phyloP scores from a whole-genome alignment of 2,113 vertebrate species.

The Hemicordylus capensis region DNA sequence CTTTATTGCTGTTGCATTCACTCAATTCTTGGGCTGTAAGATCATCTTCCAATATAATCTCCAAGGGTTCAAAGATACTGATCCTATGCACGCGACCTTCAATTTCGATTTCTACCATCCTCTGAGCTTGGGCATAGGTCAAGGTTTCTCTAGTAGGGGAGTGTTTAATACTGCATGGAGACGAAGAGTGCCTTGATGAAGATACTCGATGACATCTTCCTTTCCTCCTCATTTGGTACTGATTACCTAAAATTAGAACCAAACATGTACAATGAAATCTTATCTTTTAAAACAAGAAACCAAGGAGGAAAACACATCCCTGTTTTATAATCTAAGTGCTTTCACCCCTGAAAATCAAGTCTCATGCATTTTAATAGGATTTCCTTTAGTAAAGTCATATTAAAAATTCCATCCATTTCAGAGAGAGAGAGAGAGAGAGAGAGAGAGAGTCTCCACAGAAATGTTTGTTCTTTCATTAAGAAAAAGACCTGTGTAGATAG shows the following conservation, averaged over 20 bases:
- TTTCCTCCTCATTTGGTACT: conserved; percentile 94
- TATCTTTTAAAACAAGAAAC: not conserved
- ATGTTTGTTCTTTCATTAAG: not conserved
- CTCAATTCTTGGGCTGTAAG: conserved; percentile 93
- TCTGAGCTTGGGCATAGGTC: conserved; percentile 96
- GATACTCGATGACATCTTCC: conserved; percentile 89
- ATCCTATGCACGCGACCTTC: conserved; percentile 93
- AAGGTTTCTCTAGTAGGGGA: conserved; percentile 93
- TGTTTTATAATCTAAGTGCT: not conserved
- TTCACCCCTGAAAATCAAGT: not conserved
- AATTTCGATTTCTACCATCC: conserved; percentile 96
- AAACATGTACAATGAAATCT: conserved; percentile 11
- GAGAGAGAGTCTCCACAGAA: too few relatives aligned
- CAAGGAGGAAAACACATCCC: fast-evolving
- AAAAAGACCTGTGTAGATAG: not conserved
- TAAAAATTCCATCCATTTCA: not conserved
- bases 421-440: too few relatives aligned
- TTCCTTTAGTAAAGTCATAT: not conserved
- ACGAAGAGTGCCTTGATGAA: conserved; percentile 86
- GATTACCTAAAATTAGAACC: conserved; percentile 72
- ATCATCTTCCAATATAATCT: conserved; percentile 91
- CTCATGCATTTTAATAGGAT: not conserved
- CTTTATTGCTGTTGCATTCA: conserved; percentile 97
- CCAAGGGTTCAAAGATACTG: conserved; percentile 93
- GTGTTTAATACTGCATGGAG: conserved; percentile 89